Evolutionary conservation across 1,140 invertebrate species (phyloP), one percentile per base, ranked within the genome.

Genomic region (Zaprionus africanus): DNA sequence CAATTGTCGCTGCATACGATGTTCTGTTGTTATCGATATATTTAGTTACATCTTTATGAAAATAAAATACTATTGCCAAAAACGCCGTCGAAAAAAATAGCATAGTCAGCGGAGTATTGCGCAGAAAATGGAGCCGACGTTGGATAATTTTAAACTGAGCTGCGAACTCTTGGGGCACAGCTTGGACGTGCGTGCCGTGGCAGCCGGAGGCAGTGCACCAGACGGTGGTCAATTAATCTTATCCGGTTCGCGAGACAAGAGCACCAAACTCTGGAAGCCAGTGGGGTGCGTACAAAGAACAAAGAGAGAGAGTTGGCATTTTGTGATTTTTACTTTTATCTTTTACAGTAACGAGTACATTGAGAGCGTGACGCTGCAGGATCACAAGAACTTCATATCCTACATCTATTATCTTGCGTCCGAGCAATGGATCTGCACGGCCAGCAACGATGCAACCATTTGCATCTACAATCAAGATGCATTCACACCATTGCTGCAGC

Each of bases 361-460:
- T 1, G 95, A 96, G 87, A 94, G 94, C 6, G 94, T 95, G 66
- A 95, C 96, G 3, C 95, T 97, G 79, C 95, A 94, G 79, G 97
- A 97, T 34, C 97, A 98, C 82, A 95, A 94, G 59, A 98, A 98
- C 86, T 99, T 97, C 93, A 96, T 99, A 0, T 96, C 95, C 2
- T 95, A 95, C 78, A 95, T 98, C 1, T 96, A 95, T 88, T 95
- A 96, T 77, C 90, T 98, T 76, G 96, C 96, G 6, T 94, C 96
- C 34, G 97, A 97, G 19, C 91, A 97, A 3, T 96, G 98, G 79
- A 93, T 98, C 3, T 92, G 91, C 64, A 98, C 97, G 31, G 98
- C 97, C 11, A 97, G 97, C 79, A 97, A 98, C 93, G 98, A 99
- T 92, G 95, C 95, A 58, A 95, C 94, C 1, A 97, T 99, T 81